Evolutionary conservation across 2,113 vertebrate species (phyloP).

Genomic region (Mesocricetus auratus): DNA sequence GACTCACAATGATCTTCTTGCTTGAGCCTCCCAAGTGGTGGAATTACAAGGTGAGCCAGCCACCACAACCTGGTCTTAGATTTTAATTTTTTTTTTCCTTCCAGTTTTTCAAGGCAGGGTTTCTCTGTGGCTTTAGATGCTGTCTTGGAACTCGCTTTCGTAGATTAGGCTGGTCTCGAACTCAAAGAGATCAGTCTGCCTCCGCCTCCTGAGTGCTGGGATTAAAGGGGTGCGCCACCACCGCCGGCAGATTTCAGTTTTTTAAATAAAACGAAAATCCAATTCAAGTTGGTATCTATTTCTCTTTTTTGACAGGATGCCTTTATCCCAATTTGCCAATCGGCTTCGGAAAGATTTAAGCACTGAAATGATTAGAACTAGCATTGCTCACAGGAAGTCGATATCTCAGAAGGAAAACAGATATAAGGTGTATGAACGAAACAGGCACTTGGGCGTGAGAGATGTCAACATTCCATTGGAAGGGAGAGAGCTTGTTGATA

Average conservation of each 20-base stretch:
- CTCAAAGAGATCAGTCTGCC: not conserved
- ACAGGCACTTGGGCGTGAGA: constrained; percentile 88
- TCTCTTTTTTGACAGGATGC: constrained; percentile 70
- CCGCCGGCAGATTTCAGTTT: not conserved
- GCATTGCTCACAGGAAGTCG: constrained; percentile 91
- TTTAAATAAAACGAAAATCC: constrained; percentile 49
- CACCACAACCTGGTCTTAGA: not conserved
- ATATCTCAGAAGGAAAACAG: constrained; percentile 93
- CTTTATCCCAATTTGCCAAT: constrained; percentile 65
- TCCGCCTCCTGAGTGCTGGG: not conserved
- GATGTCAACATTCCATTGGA: constrained; percentile 85
- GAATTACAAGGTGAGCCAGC: not conserved
- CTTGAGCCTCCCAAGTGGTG: not conserved
- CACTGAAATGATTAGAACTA: constrained; percentile 91
- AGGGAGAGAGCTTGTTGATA: constrained; percentile 67
- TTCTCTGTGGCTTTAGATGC: no score
- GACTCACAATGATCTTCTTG: not conserved
- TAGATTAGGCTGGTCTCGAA: no score
- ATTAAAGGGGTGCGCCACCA: not conserved
- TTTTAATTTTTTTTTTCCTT: no score
- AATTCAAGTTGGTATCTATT: not conserved
- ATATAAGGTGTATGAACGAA: constrained; percentile 88
- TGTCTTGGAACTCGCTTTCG: no score
- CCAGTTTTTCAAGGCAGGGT: no score
- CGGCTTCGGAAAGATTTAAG: constrained; percentile 90